Percentiles rank a stretch among this genome's conserved stretches.
These are phyloP conservation scores for Sylvilagus floridanus DNA, from an alignment of 2,797 vertebrate species.

Conservation along the genomic window DNA sequence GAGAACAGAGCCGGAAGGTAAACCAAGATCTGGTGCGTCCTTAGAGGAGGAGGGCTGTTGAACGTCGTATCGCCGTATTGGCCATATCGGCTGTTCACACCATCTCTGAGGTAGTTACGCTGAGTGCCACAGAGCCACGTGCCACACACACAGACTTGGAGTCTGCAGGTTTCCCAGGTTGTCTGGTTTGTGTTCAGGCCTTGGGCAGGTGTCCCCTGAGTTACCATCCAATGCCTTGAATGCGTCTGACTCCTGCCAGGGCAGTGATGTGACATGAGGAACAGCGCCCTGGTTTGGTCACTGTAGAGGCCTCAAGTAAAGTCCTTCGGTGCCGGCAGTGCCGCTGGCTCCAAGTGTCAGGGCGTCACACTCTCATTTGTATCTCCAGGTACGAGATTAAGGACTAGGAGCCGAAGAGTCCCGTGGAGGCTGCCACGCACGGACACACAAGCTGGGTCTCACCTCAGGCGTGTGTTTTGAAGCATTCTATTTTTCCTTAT, in stretches of 20 bases:
- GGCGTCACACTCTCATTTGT: neutral
- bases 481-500: conserved; percentile 39
- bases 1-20: neutral
- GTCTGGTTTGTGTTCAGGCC: neutral
- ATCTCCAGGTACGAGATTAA: conserved; percentile 87
- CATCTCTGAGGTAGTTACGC: neutral
- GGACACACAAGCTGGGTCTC: conserved; percentile 34
- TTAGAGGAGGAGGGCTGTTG: neutral
- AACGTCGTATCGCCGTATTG: no score
- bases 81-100: no score
- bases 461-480: conserved; percentile 52
- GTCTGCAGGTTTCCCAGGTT: neutral
- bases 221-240: neutral
- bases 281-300: rapidly evolving
- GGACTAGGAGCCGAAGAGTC: conserved; percentile 80
- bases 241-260: neutral
- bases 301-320: neutral
- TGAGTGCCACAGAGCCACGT: neutral
- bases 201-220: no score
- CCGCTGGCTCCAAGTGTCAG: neutral
- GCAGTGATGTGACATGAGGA: neutral
- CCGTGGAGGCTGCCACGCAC: conserved; percentile 62
- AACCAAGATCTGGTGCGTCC: neutral
- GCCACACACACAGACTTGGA: neutral
- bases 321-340: neutral